Base-by-base conservation (phyloP, 2,888 invertebrate species). In the Pteria penguin region DNA sequence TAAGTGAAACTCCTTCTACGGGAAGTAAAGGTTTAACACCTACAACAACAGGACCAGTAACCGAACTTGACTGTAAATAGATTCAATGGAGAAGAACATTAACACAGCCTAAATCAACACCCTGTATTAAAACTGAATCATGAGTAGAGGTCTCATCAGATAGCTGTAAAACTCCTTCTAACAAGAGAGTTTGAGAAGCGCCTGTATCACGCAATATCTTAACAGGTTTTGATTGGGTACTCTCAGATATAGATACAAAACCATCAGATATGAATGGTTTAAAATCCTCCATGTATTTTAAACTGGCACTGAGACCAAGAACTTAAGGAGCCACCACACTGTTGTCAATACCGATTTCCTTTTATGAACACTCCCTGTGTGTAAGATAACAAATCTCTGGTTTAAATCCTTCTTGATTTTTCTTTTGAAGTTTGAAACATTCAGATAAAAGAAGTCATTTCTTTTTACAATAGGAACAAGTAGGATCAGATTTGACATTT, bases 21-120 rank as follows among this genome's bases (percentile, higher is more conserved):
- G 77, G 81, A n/a, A 75, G 36, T 26, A 45, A 11, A 22, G 54
- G 72, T 3, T 63, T 36, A 54, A 77, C 70, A 55, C 81, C 81
- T 52, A 79, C 22, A 27, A 55, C 32, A 14, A 78, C 76, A 27
- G 63, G 61, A 8, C 78, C 78, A 24, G 74, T 58, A 32, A 76
- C 65, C n/a, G 75, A 68, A 27, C 75, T 76, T 58, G 76, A 71
- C 18, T 63, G 60, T 27, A 75, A 33, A 66, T 72, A 24, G n/a
- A 81, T 45, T 36, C 32, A 26, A 75, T 79, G 73, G 4, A 79
- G 68, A 60, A 74, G 81, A n/a, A 81, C 78, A n/a, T 33, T 52
- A 29, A 74, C 2, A 27, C 55, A 57, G 11, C 58, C 66, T n/a
- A 24, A 72, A 60, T 66, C 73, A 1, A 81, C 62, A 61, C 81